Base-by-base conservation (phyloP, 1,140 invertebrate species). In the Magallana gigas region DNA sequence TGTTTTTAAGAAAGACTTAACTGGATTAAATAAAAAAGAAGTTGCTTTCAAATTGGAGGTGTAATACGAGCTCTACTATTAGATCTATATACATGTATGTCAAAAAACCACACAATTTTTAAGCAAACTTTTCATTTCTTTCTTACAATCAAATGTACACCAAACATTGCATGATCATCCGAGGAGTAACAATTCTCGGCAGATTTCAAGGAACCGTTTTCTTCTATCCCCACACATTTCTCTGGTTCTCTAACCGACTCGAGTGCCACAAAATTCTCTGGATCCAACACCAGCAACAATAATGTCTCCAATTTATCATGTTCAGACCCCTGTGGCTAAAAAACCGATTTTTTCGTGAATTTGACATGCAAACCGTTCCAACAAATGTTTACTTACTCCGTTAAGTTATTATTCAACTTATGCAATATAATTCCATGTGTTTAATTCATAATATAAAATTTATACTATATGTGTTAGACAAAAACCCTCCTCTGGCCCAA, bases 131-230 rank as follows among this genome's bases (percentile, higher is more conserved):
- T 23, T 23, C 23, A 23, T 23, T 23, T 23, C 23, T 23, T 68
- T 68, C 64, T 68, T 68, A 68, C 64, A 23, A 68, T 68, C 9
- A 68, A 23, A 23, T 68, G 64, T 68, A 68, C 64, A 23, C 64
- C 64, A 68, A 68, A 68, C 64, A 68, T 68, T 4, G 64, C 18
- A 68, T 68, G 64, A 18, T 23, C 64, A 29, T 68, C 64, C 8
- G 14, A n/a, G 29, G 14, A 68, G 0, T n/a, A 23, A 23, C 64
- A 68, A 1, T 23, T n/a, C 7, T 68, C 64, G 9, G 64, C 64
- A 23, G 64, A 23, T 23, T 68, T 68, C 0, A 68, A 23, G 9
- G 64, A n/a, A 6, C 64, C 64, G n/a, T 8, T 68, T n/a, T 23
- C 64, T 23, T n/a, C 14, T 23, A 68, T 23, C 4, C 64, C 64